A percentile compares a stretch with the other conserved stretches of the same genome.
Evolutionary conservation across 2,113 vertebrate genomes (phyloP).

Genomic region (Myotis yumanensis): DNA sequence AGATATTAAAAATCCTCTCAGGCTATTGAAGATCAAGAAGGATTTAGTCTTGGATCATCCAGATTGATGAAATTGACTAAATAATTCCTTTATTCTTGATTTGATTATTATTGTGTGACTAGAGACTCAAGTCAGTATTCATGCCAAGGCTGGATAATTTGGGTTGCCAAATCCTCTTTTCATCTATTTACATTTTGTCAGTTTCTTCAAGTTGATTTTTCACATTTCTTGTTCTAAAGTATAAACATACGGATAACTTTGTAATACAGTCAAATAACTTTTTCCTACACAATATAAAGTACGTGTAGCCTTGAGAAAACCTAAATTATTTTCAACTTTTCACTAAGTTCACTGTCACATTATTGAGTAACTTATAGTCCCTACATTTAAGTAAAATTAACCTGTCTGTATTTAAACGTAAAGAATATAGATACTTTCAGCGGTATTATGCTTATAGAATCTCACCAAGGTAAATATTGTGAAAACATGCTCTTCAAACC

Average conservation of each 20-base stretch:
- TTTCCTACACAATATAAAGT: neutral
- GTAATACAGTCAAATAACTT: neutral
- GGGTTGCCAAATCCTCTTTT: neutral
- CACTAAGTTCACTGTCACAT: neutral
- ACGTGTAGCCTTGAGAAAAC: neutral
- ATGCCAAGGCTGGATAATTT: neutral
- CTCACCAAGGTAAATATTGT: neutral
- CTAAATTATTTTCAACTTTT: neutral
- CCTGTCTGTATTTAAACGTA: neutral
- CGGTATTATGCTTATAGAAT: neutral
- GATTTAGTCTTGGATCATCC: neutral
- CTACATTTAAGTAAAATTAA: neutral
- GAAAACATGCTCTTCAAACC: neutral
- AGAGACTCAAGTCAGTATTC: constrained; percentile 20
- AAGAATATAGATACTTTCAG: neutral
- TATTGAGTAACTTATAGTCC: neutral
- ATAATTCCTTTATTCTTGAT: neutral
- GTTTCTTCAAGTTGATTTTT: neutral
- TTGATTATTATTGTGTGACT: neutral
- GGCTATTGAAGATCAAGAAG: neutral
- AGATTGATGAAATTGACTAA: constrained; percentile 19
- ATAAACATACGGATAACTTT: neutral
- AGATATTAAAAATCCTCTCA: neutral
- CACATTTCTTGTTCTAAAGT: neutral
- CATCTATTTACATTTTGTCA: neutral